phyloP scores from a whole-genome alignment of 2,888 invertebrate genomes.

The Adelphocoris suturalis region DNA sequence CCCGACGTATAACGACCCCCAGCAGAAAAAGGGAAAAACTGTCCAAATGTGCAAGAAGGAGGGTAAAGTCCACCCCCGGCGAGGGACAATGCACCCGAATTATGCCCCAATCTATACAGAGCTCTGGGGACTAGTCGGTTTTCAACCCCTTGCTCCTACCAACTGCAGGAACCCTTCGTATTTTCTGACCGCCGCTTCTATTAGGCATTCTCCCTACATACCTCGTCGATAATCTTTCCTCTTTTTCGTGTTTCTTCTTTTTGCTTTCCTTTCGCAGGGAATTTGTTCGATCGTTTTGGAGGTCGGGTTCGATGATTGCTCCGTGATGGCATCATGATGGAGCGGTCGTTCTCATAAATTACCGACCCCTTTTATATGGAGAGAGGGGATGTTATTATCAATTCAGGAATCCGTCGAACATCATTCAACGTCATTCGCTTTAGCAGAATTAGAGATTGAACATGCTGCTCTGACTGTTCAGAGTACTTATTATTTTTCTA shows the following conservation, averaged over 20 bases:
- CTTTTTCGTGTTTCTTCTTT: slow-evolving; percentile 32
- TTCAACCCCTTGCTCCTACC: slow-evolving; percentile 48
- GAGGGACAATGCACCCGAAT: slow-evolving; percentile 61
- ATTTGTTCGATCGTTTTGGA: slow-evolving; percentile 45
- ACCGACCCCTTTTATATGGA: not conserved
- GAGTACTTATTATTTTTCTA: no score
- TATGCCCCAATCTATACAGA: slow-evolving; percentile 63
- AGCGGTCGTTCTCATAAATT: slow-evolving; percentile 32
- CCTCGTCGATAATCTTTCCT: slow-evolving; percentile 63
- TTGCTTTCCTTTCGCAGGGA: slow-evolving; percentile 13
- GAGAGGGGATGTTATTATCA: not conserved
- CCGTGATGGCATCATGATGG: slow-evolving; percentile 59
- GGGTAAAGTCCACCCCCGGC: not conserved
- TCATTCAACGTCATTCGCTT: not conserved
- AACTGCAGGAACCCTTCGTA: not conserved
- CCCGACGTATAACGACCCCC: not conserved
- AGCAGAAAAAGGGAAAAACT: not conserved
- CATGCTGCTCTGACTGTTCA: no score
- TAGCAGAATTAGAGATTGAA: no score
- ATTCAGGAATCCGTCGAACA: not conserved
- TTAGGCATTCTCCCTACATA: slow-evolving; percentile 54
- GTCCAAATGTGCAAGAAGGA: slow-evolving; percentile 9
- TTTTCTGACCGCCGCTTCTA: slow-evolving; percentile 42
- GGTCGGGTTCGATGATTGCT: slow-evolving; percentile 45
- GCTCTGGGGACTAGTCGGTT: slow-evolving; percentile 24